Evolutionary conservation across 2,888 invertebrate genomes (phyloP), one percentile per base, ranked within the genome.

Genomic region (Spisula solida): DNA sequence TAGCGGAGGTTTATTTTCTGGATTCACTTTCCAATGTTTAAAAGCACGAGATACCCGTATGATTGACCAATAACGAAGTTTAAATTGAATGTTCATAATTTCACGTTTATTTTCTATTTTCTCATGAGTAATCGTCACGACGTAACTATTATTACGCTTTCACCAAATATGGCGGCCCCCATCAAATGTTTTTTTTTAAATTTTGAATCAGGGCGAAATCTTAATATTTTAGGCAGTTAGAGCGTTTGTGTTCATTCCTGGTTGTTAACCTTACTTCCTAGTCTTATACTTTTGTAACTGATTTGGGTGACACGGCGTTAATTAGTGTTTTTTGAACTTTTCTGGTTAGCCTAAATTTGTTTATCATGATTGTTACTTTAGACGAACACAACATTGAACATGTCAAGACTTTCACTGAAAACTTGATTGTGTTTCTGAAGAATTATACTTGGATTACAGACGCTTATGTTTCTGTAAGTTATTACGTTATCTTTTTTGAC

Each of bases 391-490:
- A 83, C 48, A 29, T 83, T 14, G 83, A 83, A 75, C 20, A 16
- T 29, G 18, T 90, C 10, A 20, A 48, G n/a, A 16, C 20, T 1
- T 90, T 86, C 66, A 31, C 20, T 0, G 25, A 25, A 70, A 29
- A 81, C 25, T 51, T 80, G 8, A n/a, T 47, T 25, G 20, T n/a
- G 12, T 88, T 90, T 83, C 0, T 88, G 18, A n/a, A 82, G 0
- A 47, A 55, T 29, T 90, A 83, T 66, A 80, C 34, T 81, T 90
- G 86, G 85, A 84, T 88, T 29, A 20, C 79, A 60, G 86, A 90
- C 60, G 88, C 88, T 47, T 90, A 88, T 82, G 90, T 90, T 18
- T 90, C 90, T 18, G 90, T 90, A 75, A 86, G 84, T 31, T 83
- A 0, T 29, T 0, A 20, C n/a, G 16, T 1, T 47, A 47, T 0